A percentile compares a stretch with the other conserved stretches of the same genome.
These are phyloP conservation scores for western clawed frog (Xenopus tropicalis) DNA, from an alignment of 2,113 vertebrate genomes.

Conservation along the genomic window UCB_Xtro_10.0 CM004445.2:46635001-46635500, in stretches of 20 bases:
- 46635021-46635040: conserved; percentile 98
- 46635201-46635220: conserved; percentile 76
- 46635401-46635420: conserved; percentile 41
- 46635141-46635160: conserved; percentile 78
- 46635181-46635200: conserved; percentile 60
- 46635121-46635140: conserved; percentile 91
- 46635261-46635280: not conserved
- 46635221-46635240: conserved; percentile 79
- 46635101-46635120: conserved; percentile 93
- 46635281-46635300: not conserved
- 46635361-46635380: conserved; percentile 30
- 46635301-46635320: conserved; percentile 12
- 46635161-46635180: conserved; percentile 46
- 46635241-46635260: conserved; percentile 1
- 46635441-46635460: conserved; percentile 39
- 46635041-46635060: conserved; percentile 99
- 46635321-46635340: conserved; percentile 5
- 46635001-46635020: conserved; percentile 85
- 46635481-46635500: conserved; percentile 20
- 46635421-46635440: conserved; percentile 41
- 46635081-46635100: conserved; percentile 94
- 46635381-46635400: conserved; percentile 26
- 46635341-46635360: conserved; percentile 25
- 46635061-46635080: conserved; percentile 90
- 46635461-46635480: conserved; percentile 36